Percentiles rank a stretch among this genome's conserved stretches.
These are phyloP conservation scores for Cynopterus brachyotis DNA, from an alignment of 2,113 vertebrate species.

Conservation along the genomic window DNA sequence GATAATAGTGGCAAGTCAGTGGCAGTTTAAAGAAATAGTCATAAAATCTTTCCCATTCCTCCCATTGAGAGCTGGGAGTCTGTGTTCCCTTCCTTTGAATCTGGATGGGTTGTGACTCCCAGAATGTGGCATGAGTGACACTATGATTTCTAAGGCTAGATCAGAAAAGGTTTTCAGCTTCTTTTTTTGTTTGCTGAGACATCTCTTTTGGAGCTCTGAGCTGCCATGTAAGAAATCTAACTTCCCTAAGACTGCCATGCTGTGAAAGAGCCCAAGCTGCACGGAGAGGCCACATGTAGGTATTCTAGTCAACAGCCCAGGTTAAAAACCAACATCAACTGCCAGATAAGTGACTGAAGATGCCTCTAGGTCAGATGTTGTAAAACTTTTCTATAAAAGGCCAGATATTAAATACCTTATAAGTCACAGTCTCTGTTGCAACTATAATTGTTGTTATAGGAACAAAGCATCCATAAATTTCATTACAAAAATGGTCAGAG, in stretches of 20 bases:
- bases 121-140: not conserved
- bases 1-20: not conserved
- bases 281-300: not conserved
- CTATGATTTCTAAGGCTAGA: not conserved
- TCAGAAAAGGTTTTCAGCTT: not conserved
- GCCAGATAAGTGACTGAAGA: not conserved
- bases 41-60: not conserved
- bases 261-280: not conserved
- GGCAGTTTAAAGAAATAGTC: not conserved
- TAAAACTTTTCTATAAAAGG: not conserved
- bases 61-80: not conserved
- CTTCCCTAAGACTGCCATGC: not conserved
- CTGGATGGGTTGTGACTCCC: not conserved
- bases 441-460: not conserved
- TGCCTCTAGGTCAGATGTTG: not conserved
- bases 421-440: not conserved
- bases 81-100: not conserved
- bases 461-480: not conserved
- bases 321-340: not conserved
- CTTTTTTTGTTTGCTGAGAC: not conserved
- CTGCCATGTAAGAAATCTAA: not conserved
- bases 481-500: not conserved
- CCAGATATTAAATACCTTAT: not conserved
- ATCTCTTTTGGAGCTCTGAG: not conserved
- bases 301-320: not conserved